Conservation (phyloP, 1,140 invertebrate species). For the Gryon sp. region DNA sequence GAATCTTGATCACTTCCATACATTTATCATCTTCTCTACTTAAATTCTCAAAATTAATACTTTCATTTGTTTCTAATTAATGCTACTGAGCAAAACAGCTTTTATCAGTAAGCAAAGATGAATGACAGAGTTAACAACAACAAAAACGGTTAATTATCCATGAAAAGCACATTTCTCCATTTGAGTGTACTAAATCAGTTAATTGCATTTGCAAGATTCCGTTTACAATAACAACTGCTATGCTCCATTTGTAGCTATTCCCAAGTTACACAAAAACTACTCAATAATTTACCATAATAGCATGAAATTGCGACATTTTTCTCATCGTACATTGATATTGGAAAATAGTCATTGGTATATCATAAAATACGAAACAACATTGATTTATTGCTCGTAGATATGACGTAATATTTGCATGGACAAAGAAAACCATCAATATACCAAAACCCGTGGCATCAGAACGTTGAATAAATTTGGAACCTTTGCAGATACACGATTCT, state of each 20-base stretch:
- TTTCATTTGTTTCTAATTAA: too few relatives aligned
- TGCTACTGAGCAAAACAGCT: too few relatives aligned
- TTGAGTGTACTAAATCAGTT: background rate
- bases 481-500: slow-evolving; percentile 6
- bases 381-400: slow-evolving; percentile 31
- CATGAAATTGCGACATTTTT: slow-evolving; percentile 20
- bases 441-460: slow-evolving; percentile 30
- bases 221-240: slow-evolving; percentile 13
- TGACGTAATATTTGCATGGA: background rate
- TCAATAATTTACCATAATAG: slow-evolving; percentile 41
- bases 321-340: slow-evolving; percentile 5
- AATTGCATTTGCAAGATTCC: slow-evolving; percentile 1
- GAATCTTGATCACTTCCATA: too few relatives aligned
- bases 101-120: too few relatives aligned
- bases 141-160: too few relatives aligned
- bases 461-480: slow-evolving; percentile 18
- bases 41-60: too few relatives aligned
- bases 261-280: slow-evolving; percentile 27
- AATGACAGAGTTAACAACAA: too few relatives aligned
- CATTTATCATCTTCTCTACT: too few relatives aligned
- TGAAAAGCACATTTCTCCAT: too few relatives aligned
- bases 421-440: slow-evolving; percentile 43
- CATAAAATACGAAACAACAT: slow-evolving; percentile 33
- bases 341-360: slow-evolving; percentile 19
- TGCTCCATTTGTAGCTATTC: too few relatives aligned